Percentiles rank a stretch among this genome's conserved stretches.
These are phyloP conservation scores for Pseudeuparius sepicola DNA, from an alignment of 2,888 invertebrate genomes.

Conservation along the genomic window DNA sequence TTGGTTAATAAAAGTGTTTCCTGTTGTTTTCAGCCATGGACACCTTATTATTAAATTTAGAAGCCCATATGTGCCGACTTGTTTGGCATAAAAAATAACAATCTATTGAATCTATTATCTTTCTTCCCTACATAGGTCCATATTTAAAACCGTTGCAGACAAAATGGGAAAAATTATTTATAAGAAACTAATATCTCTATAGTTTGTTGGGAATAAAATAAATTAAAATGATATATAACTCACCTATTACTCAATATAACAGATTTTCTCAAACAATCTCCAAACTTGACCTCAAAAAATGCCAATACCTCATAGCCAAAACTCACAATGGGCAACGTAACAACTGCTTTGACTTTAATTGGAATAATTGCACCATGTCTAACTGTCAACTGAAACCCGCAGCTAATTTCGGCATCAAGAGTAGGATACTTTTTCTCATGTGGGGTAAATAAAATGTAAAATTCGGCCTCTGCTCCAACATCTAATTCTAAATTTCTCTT, in stretches of 20 bases:
- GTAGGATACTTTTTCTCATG: conserved; percentile 39
- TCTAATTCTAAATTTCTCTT: conserved; percentile 37
- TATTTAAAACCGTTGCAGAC: too few relatives aligned
- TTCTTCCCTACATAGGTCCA: too few relatives aligned
- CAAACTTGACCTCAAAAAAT: conserved; percentile 50
- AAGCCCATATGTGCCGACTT: too few relatives aligned
- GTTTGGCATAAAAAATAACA: too few relatives aligned
- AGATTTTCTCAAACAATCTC: conserved; percentile 45
- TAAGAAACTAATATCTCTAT: too few relatives aligned
- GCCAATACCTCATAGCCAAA: conserved; percentile 40
- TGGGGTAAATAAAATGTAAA: conserved; percentile 47
- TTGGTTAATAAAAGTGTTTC: too few relatives aligned
- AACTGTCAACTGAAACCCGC: conserved; percentile 35
- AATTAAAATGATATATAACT: too few relatives aligned
- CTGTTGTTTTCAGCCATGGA: too few relatives aligned
- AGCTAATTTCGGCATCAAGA: conserved; percentile 35
- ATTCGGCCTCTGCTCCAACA: conserved; percentile 42
- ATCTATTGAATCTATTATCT: too few relatives aligned
- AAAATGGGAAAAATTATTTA: too few relatives aligned
- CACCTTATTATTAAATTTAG: too few relatives aligned
- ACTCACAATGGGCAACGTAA: conserved; percentile 47
- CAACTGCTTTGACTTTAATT: conserved; percentile 45
- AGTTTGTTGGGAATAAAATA: too few relatives aligned
- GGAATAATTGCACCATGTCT: conserved; percentile 50
- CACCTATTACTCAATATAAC: conserved; percentile 50